phyloP scores from a whole-genome alignment of 2,113 vertebrate species.

The Alaudala cheleensis region DNA sequence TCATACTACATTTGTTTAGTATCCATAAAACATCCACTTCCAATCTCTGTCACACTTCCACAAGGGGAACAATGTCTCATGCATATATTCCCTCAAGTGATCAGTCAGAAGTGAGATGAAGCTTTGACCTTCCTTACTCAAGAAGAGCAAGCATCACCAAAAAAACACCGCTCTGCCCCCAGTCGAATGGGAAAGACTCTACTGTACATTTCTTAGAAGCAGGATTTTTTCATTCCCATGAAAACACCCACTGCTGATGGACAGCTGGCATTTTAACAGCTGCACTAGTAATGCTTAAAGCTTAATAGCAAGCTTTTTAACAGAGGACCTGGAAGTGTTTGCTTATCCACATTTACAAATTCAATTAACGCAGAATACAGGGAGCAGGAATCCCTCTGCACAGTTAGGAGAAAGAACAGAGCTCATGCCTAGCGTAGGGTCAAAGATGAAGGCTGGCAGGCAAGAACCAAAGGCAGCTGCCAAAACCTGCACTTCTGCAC shows the following conservation, averaged over 20 bases:
- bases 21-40: neutral
- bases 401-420: neutral
- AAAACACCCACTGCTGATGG: neutral
- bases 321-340: neutral
- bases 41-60: neutral
- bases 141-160: neutral
- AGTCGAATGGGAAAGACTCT: rapidly evolving
- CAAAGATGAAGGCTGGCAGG: neutral
- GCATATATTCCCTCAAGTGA: rapidly evolving
- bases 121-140: neutral
- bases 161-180: rapidly evolving
- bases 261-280: neutral
- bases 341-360: neutral
- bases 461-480: neutral
- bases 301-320: neutral
- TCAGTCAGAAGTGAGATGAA: neutral
- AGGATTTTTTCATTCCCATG: neutral
- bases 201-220: neutral
- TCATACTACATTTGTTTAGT: neutral
- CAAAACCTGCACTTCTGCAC: neutral
- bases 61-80: neutral
- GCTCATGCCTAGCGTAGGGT: neutral
- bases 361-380: rapidly evolving
- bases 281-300: neutral
- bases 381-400: neutral